Base-by-base conservation (phyloP, 2,888 invertebrate species). In the Pyrrhosoma nymphula region DNA sequence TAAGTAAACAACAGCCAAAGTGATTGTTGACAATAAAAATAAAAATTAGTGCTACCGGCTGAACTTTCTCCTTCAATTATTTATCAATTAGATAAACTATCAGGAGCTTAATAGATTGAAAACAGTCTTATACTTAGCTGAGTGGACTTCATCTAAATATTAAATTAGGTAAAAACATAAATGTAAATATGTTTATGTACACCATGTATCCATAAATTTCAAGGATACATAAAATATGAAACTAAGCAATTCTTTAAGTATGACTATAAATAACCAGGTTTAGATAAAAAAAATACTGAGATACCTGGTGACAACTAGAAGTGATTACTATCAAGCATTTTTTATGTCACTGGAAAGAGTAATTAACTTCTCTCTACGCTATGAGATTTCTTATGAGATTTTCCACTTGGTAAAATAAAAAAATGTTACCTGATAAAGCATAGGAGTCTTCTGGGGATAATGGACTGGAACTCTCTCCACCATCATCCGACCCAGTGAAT, bases 351-450 rank as follows among this genome's bases (percentile, higher is more conserved):
- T 18, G 14, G 26, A 18, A 82, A 35, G 35, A 18, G 82, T 18
- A 82, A 14, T 82, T 1, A 35, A n/a, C 35, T 82, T 82, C n/a
- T 82, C 82, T 82, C 14, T 14, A 82, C 16, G 12, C 14, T 95
- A 18, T 18, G 47, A 56, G 30, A 63, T 35, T 26, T 10, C 8
- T 35, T 82, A n/a, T 30, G 14, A 82, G 35, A 69, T 35, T 14
- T 35, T 35, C 16, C 30, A n/a, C n/a, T 35, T 35, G 8, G 20
- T 30, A 18, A n/a, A 75, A 14, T 12, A 39, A 82, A 95, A 95
- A 95, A 56, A 95, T 55, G 55, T 88, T 95, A 95, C 93, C 90
- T 88, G 93, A 95, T 69, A 95, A 75, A 91, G 75, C 82, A 90
- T 95, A 95, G 63, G 23, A 47, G 63, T 95, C 90, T 82, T 95